Base-by-base conservation (phyloP, 1,140 invertebrate genomes). In the Mylabris phalerata region DNA sequence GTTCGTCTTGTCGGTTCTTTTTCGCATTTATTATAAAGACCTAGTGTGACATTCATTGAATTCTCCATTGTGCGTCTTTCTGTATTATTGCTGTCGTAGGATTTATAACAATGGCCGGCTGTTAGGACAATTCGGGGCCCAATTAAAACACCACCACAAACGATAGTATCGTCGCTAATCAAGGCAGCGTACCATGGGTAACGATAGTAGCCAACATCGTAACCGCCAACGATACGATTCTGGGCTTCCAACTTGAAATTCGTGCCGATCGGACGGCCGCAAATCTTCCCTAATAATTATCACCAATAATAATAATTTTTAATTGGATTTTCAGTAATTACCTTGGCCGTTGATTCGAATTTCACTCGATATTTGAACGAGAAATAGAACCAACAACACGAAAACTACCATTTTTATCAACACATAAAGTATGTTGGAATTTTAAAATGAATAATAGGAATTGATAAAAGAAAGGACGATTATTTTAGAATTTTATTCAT, bases 181-280 rank as follows among this genome's bases (percentile, higher is more conserved):
- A 73, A 50, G n/a, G 65, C 65, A 19, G 64, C 71, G 42, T 63
- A 73, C 71, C 71, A 73, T 2, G 71, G 70, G 48, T 73, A 73
- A 49, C 63, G 66, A 48, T 70, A 71, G 39, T 68, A 71, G 11
- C 70, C 70, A 3, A 73, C 50, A 38, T 73, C 71, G 49, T 70
- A 71, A 6, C 71, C 71, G 1, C 62, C 62, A 5, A 73, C 66
- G 4, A 73, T 69, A 40, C 64, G 57, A 39, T 67, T 46, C 27
- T 61, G 59, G 41, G 39, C 55, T 60, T 58, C 38, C n/a, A 56
- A 44, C 3, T 47, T 43, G 13, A 63, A 65, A 40, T 56, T 51
- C 41, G 47, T 57, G 2, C 61, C 66, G 11, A 63, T 24, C 7
- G 63, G 51, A 43, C 59, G 41, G 0, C 66, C 66, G 49, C 66